Conservation (phyloP, 92 coral and sea anemone species). For the Phenganax marumi region DNA sequence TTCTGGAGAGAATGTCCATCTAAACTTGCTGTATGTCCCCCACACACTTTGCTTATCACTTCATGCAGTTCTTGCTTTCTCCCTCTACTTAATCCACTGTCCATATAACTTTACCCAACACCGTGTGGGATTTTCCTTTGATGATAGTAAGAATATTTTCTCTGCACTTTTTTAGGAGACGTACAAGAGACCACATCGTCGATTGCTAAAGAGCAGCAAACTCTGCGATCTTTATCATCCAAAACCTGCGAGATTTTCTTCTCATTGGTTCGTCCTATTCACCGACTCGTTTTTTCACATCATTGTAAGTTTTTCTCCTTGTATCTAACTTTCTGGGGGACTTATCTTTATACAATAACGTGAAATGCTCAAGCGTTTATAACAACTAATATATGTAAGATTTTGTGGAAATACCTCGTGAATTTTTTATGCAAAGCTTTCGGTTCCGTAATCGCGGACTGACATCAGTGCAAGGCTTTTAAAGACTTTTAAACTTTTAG, state of each 20-base stretch:
- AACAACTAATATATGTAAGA: too few species aligned
- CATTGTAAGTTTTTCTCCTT: conserved; percentile 62
- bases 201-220: conserved; percentile 81
- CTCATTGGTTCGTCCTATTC: conserved; percentile 76
- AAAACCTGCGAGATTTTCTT: conserved; percentile 86
- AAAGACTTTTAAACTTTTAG: too few species aligned
- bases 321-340: background rate
- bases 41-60: too few species aligned
- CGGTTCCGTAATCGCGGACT: too few species aligned
- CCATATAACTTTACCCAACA: too few species aligned
- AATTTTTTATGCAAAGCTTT: too few species aligned
- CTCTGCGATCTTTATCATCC: conserved; percentile 74
- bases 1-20: conserved; percentile 91
- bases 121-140: too few species aligned
- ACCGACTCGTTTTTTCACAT: conserved; percentile 83
- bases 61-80: too few species aligned
- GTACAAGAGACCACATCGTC: conserved; percentile 72
- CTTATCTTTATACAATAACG: background rate
- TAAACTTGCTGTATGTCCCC: conserved; percentile 65
- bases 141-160: background rate
- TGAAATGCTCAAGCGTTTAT: background rate
- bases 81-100: too few species aligned
- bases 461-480: too few species aligned
- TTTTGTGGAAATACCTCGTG: too few species aligned
- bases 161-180: conserved; percentile 59